Base-by-base conservation (phyloP, 2,113 vertebrate species). In the Colius striatus region DNA sequence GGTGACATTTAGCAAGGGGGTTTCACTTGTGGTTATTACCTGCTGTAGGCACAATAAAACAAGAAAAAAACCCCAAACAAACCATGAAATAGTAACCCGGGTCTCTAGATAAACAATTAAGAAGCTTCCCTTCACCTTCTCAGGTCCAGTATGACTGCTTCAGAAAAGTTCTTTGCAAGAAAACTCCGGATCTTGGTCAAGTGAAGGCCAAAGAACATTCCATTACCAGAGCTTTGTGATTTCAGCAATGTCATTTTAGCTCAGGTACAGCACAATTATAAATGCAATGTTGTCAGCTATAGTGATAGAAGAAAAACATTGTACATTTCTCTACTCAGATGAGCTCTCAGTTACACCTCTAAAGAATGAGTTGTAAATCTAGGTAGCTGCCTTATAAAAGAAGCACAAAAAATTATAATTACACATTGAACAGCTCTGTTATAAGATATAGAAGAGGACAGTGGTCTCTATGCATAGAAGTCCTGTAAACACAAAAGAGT, bases 1-100 rank as follows among this genome's bases (percentile, higher is more conserved):
- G 45, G 51, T 88, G 74, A 88, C 85, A 77, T 55, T 96, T 94
- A 61, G 61, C 55, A 85, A 8, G 48, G 30, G 38, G 13, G 47
- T 96, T 95, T 92, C 67, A 67, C 72, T 93, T 94, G 55, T 91
- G 78, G 29, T 43, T 77, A 45, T 84, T 77, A 43, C 62, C 91
- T 19, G 29, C 6, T 48, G n/a, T 38, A 67, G 16, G 48, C 19
- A 86, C 36, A 84, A 79, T 41, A 88, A 70, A 86, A 48, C n/a
- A 87, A 92, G 26, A 67, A 82, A 60, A 71, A 25, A 32, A 65
- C 47, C 47, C 8, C 66, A 43, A 41, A 13, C 22, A 57, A 62
- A 41, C 20, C 25, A 41, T 12, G 12, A 41, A 41, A 41, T n/a
- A 79, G 53, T 43, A 85, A 74, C 11, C 2, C 68, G 80, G 60